Evolutionary conservation across 2,797 vertebrate genomes (phyloP).

Genomic region (Molossus alvarezi): DNA sequence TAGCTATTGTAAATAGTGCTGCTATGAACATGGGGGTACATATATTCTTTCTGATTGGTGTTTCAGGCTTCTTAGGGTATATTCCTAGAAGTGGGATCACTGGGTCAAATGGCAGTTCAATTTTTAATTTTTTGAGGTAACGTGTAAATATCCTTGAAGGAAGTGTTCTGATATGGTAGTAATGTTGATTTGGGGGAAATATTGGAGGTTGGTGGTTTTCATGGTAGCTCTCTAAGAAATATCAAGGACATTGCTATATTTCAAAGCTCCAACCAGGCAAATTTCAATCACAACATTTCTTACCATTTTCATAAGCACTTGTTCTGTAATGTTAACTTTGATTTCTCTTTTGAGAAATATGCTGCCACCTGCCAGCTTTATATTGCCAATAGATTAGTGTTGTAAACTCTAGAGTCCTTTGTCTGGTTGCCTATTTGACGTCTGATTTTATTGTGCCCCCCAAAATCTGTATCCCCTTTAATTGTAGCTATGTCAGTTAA

Average conservation of each 20-base stretch:
- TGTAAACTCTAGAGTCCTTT: neutral
- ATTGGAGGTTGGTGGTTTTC: neutral
- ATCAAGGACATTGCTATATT: neutral
- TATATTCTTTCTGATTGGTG: no score
- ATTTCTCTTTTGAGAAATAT: neutral
- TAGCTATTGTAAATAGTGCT: no score
- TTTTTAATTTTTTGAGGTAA: no score
- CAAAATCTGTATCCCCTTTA: neutral
- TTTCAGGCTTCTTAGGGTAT: no score
- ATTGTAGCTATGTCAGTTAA: neutral
- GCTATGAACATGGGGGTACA: no score
- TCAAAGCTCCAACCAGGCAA: neutral
- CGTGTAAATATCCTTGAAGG: neutral
- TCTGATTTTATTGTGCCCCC: neutral
- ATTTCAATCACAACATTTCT: neutral
- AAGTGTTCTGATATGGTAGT: neutral
- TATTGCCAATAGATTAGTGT: neutral
- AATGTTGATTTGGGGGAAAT: constrained; percentile 8
- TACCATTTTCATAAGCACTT: neutral
- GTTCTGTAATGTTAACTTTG: constrained; percentile 32
- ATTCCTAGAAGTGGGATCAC: no score
- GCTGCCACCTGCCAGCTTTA: neutral
- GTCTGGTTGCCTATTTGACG: neutral
- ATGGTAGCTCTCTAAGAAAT: neutral
- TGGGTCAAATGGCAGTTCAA: no score